Evolutionary conservation across 2,113 vertebrate genomes (phyloP).

Genomic region (Pelobates fuscus): DNA sequence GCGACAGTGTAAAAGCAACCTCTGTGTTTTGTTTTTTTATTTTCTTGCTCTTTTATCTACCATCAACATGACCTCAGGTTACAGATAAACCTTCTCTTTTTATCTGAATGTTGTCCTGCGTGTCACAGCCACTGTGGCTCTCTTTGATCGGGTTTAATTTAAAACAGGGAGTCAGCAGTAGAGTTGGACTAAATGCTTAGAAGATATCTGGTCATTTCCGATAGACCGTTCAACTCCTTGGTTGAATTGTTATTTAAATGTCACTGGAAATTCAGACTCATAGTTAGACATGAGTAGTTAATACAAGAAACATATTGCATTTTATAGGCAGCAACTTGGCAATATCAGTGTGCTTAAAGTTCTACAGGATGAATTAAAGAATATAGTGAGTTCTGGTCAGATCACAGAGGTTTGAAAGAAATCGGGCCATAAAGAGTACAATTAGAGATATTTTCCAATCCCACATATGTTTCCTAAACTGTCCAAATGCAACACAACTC

Average conservation of each 20-base stretch:
- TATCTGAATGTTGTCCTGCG: constrained; percentile 26
- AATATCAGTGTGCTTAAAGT: too few species aligned
- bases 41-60: constrained; percentile 28
- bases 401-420: too few species aligned
- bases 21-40: not conserved
- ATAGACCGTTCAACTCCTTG: constrained; percentile 5
- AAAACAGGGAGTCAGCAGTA: constrained; percentile 32
- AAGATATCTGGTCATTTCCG: constrained; percentile 20
- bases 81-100: constrained; percentile 26
- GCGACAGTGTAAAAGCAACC: constrained; percentile 28
- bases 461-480: too few species aligned
- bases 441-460: too few species aligned
- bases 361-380: too few species aligned
- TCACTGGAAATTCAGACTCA: constrained; percentile 18
- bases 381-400: too few species aligned
- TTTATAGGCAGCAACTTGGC: too few species aligned
- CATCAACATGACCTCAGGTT: constrained; percentile 37
- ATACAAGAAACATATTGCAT: too few species aligned
- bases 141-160: constrained; percentile 45
- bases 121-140: constrained; percentile 28
- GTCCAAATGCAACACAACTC: too few species aligned
- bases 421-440: too few species aligned
- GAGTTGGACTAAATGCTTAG: constrained; percentile 19
- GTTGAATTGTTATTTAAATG: constrained; percentile 26
- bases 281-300: too few species aligned